A percentile compares a stretch with the other conserved stretches of the same genome.
phyloP scores from a whole-genome alignment of 64 coral and sea anemone genomes.

The Pachyseris speciosa region DNA sequence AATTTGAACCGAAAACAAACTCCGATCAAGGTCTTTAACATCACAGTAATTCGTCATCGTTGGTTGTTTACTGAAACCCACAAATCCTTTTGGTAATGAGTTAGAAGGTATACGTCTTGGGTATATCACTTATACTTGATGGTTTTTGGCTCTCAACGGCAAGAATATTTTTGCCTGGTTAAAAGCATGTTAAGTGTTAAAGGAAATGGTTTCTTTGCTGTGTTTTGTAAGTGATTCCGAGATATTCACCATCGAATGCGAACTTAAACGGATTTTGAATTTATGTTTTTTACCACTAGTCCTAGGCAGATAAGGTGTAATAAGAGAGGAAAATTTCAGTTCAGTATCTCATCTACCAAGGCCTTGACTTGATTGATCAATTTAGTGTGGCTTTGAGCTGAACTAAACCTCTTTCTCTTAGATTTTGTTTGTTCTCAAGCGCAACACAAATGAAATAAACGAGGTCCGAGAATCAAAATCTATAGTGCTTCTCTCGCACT shows the following conservation, averaged over 20 bases:
- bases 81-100: conserved; percentile 9
- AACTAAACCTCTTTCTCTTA: not conserved
- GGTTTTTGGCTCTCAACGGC: not conserved
- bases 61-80: conserved; percentile 1
- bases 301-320: not conserved
- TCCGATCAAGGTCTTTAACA: not conserved
- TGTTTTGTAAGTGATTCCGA: not conserved
- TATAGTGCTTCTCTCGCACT: not conserved
- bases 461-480: not conserved
- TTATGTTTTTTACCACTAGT: not conserved
- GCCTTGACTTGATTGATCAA: too few relatives aligned
- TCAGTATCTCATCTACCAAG: not conserved
- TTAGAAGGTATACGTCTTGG: not conserved
- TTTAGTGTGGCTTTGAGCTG: not conserved
- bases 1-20: not conserved
- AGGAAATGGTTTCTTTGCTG: not conserved
- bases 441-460: not conserved
- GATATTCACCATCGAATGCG: conserved; percentile 1
- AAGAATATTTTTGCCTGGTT: not conserved
- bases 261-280: conserved; percentile 16
- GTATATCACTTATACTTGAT: conserved; percentile 19
- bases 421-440: not conserved
- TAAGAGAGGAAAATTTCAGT: not conserved
- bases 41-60: not conserved
- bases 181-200: not conserved